phyloP scores from a whole-genome alignment of 2,888 invertebrate species.

The Tholera decimalis region DNA sequence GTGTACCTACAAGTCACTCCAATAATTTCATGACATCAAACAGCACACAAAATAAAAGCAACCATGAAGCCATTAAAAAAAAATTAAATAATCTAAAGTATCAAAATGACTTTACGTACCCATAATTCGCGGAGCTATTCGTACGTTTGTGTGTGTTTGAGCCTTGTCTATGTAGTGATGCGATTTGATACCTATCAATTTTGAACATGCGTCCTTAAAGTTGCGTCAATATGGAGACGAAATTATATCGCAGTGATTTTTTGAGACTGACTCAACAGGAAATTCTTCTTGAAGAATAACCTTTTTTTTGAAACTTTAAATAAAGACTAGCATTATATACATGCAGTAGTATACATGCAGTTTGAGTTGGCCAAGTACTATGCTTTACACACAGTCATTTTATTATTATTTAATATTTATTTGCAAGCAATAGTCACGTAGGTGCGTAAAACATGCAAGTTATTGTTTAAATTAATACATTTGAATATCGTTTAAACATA shows the following conservation, averaged over 20 bases:
- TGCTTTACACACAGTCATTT: slow-evolving; percentile 7
- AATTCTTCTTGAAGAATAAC: slow-evolving; percentile 15
- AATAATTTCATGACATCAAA: too few species aligned
- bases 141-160: too few species aligned
- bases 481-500: slow-evolving; percentile 2
- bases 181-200: too few species aligned
- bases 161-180: too few species aligned
- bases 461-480: slow-evolving; percentile 18
- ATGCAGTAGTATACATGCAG: neutral
- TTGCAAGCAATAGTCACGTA: slow-evolving; percentile 7
- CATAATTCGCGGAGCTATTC: too few species aligned
- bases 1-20: too few species aligned
- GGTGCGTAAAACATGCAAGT: neutral
- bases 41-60: too few species aligned
- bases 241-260: slow-evolving; percentile 25
- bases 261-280: slow-evolving; percentile 36
- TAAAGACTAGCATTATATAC: neutral
- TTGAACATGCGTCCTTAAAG: too few species aligned
- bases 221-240: slow-evolving; percentile 29
- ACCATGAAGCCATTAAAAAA: too few species aligned
- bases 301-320: neutral
- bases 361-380: neutral
- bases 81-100: too few species aligned
- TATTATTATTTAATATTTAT: slow-evolving; percentile 19
- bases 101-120: too few species aligned